These are phyloP conservation scores for Troides oblongomaculatus DNA, from an alignment of 2,888 invertebrate species.

Conservation along the genomic window DNA sequence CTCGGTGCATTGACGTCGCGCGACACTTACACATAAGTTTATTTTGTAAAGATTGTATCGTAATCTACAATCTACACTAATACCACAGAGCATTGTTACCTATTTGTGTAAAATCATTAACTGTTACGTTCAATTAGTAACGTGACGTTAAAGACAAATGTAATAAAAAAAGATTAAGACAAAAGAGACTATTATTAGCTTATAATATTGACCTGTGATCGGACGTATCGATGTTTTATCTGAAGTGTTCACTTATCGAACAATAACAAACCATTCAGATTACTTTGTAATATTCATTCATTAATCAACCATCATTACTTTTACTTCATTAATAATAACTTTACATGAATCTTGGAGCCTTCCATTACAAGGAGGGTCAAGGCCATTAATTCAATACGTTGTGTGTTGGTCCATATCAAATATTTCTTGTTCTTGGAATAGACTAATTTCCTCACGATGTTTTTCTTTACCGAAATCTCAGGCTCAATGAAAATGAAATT, in stretches of 20 bases:
- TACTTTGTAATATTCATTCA: slow-evolving; percentile 5
- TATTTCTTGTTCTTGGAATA: too few species aligned
- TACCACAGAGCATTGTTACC: not conserved
- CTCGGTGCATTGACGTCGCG: slow-evolving; percentile 58
- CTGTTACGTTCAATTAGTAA: not conserved
- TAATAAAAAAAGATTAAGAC: too few species aligned
- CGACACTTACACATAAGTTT: slow-evolving; percentile 70
- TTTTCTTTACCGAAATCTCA: too few species aligned
- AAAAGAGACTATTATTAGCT: not conserved
- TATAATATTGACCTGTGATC: not conserved
- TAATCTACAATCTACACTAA: not conserved
- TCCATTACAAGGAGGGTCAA: too few species aligned
- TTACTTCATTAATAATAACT: not conserved
- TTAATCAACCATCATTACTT: not conserved
- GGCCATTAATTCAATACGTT: too few species aligned
- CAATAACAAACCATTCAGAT: slow-evolving; percentile 2
- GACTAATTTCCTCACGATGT: too few species aligned
- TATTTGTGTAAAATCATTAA: not conserved
- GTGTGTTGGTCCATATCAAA: too few species aligned
- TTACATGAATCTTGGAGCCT: too few species aligned
- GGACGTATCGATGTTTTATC: not conserved
- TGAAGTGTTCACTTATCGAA: not conserved
- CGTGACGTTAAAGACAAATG: not conserved
- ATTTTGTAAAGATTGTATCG: slow-evolving; percentile 42
- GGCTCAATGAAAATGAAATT: too few species aligned